Base-by-base conservation (phyloP, 2,113 vertebrate genomes). In the Tenebrosternarchus preto region DNA sequence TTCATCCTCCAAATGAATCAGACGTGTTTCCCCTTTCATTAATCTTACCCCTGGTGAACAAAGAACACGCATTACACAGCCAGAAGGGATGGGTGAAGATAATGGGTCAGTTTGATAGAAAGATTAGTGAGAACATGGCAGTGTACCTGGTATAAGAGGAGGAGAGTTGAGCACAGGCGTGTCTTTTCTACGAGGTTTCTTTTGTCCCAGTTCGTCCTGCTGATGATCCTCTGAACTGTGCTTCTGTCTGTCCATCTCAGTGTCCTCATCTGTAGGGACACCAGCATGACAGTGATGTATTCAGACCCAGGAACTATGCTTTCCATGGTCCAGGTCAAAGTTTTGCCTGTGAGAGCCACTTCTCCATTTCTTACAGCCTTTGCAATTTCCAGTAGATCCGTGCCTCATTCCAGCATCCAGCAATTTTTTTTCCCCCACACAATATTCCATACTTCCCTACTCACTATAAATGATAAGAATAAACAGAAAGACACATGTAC, bases 121-220 rank as follows among this genome's bases (percentile, higher is more conserved):
- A 19, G 16, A 50, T 25, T 39, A 39, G 69, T 29, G 36, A 56
- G 33, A 66, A 70, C 53, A 11, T 0, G 4, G 4, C 50, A 12
- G 25, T 24, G 92, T 84, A 95, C 96, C 94, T 93, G 95, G 92
- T 80, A 96, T 90, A n/a, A 93, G 93, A 11, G 95, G 95, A 0
- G 94, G 95, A 3, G 87, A 90, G 66, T 93, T 90, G 68, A 94
- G 85, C 11, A 96, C 93, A 0, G 96, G 96, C 0, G 96, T 96
- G 74, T 98, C 96, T 92, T 98, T 98, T 78, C 96, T 93, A 70
- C 94, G 93, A 46, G 96, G 96, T 66, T 96, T 96, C 86, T 95
- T 96, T 82, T 93, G 92, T 9, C 92, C 94, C 63, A 91, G 88
- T 17, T 95, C 93, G 25, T 85, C 86, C 55, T 88, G 92, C 63